A percentile compares a stretch with the other conserved stretches of the same genome.
Evolutionary conservation across 2,113 vertebrate genomes (phyloP).

Genomic region (Microcebus tavaratra): DNA sequence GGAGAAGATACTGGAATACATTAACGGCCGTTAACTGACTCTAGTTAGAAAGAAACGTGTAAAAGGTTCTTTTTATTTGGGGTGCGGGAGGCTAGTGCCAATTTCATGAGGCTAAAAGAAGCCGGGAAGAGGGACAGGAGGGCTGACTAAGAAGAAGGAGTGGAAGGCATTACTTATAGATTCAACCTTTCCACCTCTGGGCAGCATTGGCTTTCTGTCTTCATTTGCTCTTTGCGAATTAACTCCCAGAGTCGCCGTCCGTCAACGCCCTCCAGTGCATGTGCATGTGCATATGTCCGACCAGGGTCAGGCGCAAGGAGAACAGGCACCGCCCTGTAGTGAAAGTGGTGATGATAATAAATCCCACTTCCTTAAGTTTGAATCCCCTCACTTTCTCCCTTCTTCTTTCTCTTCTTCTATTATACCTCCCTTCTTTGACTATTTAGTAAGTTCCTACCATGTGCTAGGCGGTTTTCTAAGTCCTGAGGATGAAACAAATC

Average conservation of each 20-base stretch:
- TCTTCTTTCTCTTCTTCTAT: neutral
- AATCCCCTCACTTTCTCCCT: neutral
- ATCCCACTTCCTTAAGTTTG: neutral
- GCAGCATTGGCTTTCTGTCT: neutral
- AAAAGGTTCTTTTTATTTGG: neutral
- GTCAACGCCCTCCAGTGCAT: neutral
- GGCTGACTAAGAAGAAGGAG: neutral
- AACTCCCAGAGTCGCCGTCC: neutral
- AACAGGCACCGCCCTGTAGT: rapidly evolving
- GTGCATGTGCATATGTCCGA: no score
- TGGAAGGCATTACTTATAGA: neutral
- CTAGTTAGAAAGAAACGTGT: neutral
- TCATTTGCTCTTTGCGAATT: neutral
- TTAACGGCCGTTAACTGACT: neutral
- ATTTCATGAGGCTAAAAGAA: neutral
- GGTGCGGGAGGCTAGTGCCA: neutral
- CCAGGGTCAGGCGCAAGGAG: rapidly evolving
- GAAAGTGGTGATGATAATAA: neutral
- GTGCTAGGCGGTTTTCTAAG: neutral
- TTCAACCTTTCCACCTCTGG: neutral
- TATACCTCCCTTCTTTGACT: neutral
- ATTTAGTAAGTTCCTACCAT: neutral
- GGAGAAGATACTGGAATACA: neutral
- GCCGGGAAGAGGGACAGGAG: neutral
- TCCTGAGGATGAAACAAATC: neutral